Base-by-base conservation (phyloP, 2,113 vertebrate genomes). In the Oncorhynchus gorbuscha region DNA sequence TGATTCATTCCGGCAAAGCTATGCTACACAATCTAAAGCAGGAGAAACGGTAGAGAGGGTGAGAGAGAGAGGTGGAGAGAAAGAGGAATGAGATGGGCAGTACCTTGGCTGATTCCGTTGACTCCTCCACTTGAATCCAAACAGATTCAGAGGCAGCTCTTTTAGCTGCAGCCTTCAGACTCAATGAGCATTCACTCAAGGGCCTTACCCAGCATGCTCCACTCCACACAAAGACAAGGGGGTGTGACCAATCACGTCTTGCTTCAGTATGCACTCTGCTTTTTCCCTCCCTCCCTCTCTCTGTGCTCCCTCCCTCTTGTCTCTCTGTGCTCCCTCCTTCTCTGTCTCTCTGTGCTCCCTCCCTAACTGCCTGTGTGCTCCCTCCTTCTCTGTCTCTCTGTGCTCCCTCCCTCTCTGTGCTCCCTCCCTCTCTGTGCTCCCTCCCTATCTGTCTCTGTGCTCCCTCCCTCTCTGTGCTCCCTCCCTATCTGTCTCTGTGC, bases 241-340 rank as follows among this genome's bases (percentile, higher is more conserved):
- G 95, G 96, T 95, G 95, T 97, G 95, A 97, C 96, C 95, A 97
- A 96, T 97, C 95, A 95, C 94, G 93, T 80, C 88, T 93, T 87
- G 92, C 92, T 92, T 91, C 92, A 86, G 89, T 88, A 90, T 89
- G 89, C 91, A 85, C 88, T 76, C 86, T 84, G 89, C 28, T 88
- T 84, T 82, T 71, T 55, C 45, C 55, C 59, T 87, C 83, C 90
- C 89, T 87, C 90, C 92, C 92, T 89, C 92, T 9, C 35, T 2
- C 7, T 39, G 7, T 39, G 7, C 6, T 8, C 35, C 8, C 35
- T 9, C 35, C 8, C 8, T 9, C 7, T 5, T 5, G 26, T 3
- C 28, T 28, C 28, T 39, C 35, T 39, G 7, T 39, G 35, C 35
- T 39, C 35, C 35, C 35, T 39, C 35, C 35, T 6, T 35, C 35